Base-by-base conservation (phyloP, 1,140 invertebrate species). In the Hycleus cichorii region DNA sequence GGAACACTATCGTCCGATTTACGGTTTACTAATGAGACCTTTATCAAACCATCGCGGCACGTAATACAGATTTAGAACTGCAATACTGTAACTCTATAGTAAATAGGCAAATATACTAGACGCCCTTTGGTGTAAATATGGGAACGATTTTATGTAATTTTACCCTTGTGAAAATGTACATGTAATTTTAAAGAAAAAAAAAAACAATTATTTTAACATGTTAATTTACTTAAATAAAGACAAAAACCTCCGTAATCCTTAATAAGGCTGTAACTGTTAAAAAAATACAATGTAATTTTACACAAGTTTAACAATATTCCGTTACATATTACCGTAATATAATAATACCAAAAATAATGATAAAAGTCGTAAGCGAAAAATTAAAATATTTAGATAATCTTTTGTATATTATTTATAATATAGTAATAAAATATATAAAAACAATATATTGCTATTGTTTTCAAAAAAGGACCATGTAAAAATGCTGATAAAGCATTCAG, bases 21-120 rank as follows among this genome's bases (percentile, higher is more conserved):
- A 72, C 66, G 69, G 67, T 70, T 72, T 71, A 71, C 69, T 72
- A 72, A 72, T 71, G 70, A 69, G 65, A 58, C 66, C 65, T 69
- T 72, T 71, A 72, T 72, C 70, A 61, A 65, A 54, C 58, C 62
- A 71, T 71, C 69, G 58, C 57, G 58, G 70, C 69, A 72, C 69
- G 70, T 71, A 71, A 69, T 59, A 56, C 66, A 72, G 70, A 72
- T 72, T 72, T 72, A 72, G 63, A 66, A 62, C 57, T 68, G 65
- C 65, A 71, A 69, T 62, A 67, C 57, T 56, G 60, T 68, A 69
- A 66, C 65, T 64, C 64, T 57, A 59, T 52, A 42, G 61, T 57
- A 63, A 59, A 65, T 63, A 66, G 58, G 32, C 62, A 66, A 32
- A 32, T 62, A 69, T 66, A 63, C 62, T 57, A 48, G 49, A 44